phyloP scores from a whole-genome alignment of 1,140 invertebrate genomes.

The Trichonephila clavata region DNA sequence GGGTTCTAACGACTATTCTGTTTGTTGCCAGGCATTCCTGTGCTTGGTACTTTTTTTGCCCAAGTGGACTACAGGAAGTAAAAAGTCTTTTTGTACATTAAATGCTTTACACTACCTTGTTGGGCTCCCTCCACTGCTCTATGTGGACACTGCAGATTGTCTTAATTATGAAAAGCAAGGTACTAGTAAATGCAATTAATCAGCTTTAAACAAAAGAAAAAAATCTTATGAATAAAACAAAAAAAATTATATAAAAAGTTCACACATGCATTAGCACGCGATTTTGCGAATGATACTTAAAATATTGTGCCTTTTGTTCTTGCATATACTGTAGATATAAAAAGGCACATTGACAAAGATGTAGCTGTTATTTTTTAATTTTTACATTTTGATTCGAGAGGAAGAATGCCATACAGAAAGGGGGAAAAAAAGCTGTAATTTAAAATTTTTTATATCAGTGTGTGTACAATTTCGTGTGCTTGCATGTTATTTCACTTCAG shows the following conservation, averaged over 20 bases:
- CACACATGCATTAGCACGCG: conserved; percentile 72
- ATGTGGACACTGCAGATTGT: conserved; percentile 72
- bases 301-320: conserved; percentile 74
- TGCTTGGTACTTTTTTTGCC: conserved; percentile 75
- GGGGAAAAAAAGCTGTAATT: not conserved
- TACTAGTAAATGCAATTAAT: conserved; percentile 74
- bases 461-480: conserved; percentile 55
- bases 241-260: conserved; percentile 23
- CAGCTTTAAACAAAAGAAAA: conserved; percentile 61
- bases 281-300: conserved; percentile 67
- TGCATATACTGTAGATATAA: conserved; percentile 70
- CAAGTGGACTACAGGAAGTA: conserved; percentile 74
- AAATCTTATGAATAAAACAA: conserved; percentile 18
- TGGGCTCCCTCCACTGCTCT: conserved; percentile 70
- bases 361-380: conserved; percentile 45
- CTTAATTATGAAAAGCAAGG: conserved; percentile 71
- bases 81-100: conserved; percentile 74
- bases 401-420: conserved; percentile 1
- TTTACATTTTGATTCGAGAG: not conserved
- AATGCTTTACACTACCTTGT: conserved; percentile 76
- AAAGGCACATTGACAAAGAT: conserved; percentile 55
- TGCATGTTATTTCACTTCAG: conserved; percentile 52
- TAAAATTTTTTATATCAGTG: not conserved
- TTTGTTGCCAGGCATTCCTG: conserved; percentile 59
- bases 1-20: conserved; percentile 64